Evolutionary conservation across 2,113 vertebrate species (phyloP).

Genomic region (Corvus cornix): DNA sequence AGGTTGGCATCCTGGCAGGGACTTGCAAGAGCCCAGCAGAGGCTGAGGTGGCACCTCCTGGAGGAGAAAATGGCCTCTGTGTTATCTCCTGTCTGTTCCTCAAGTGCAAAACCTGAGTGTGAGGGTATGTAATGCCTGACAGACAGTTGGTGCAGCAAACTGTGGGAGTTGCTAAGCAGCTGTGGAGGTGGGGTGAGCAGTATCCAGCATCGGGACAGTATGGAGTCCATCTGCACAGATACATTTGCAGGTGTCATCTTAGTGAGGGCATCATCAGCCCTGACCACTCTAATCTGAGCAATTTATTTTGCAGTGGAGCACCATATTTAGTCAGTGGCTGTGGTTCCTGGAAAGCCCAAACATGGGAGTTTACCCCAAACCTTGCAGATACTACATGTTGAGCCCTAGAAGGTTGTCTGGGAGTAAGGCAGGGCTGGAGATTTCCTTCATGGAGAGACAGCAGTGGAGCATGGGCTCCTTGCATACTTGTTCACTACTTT

Average conservation of each 20-base stretch:
- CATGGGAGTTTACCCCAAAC: background rate
- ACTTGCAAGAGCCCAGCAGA: background rate
- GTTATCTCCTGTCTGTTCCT: background rate
- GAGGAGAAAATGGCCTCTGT: background rate
- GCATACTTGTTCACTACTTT: background rate
- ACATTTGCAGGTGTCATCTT: background rate
- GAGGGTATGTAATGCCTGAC: background rate
- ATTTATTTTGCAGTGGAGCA: background rate
- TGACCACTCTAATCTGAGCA: background rate
- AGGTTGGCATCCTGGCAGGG: background rate
- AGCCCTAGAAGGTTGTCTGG: background rate
- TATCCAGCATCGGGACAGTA: background rate
- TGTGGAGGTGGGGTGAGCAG: background rate
- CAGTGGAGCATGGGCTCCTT: background rate
- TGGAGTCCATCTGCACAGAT: background rate
- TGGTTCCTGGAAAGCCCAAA: background rate
- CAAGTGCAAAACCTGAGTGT: background rate
- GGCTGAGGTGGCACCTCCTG: background rate
- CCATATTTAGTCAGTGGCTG: background rate
- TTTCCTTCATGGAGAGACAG: background rate
- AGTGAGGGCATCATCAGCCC: accelerated
- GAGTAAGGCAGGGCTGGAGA: background rate
- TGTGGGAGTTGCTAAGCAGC: background rate
- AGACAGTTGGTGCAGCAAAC: background rate
- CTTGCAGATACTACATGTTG: background rate